phyloP scores from a whole-genome alignment of 2,797 vertebrate genomes.

The Melanotaenia boesemani region DNA sequence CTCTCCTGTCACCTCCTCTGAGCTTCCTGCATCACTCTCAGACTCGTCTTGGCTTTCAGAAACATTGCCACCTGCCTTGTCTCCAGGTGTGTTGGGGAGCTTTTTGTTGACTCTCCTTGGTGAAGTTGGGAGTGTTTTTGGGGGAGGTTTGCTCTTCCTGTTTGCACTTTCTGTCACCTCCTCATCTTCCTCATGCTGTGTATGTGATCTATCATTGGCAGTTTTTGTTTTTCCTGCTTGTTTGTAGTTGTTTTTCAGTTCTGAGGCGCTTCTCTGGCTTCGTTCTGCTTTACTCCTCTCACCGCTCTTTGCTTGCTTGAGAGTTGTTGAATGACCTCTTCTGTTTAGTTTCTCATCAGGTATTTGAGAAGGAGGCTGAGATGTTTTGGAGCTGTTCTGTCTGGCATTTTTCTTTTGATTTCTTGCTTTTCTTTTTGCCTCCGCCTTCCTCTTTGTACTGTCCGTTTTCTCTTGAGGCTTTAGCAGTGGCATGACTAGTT shows the following conservation, averaged over 20 bases:
- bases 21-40: conserved; percentile 67
- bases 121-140: conserved; percentile 17
- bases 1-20: conserved; percentile 59
- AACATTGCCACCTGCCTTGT: conserved; percentile 41
- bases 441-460: conserved; percentile 49
- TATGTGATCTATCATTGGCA: conserved; percentile 28
- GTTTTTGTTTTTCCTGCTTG: conserved; percentile 38
- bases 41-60: conserved; percentile 49
- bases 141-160: conserved; percentile 35
- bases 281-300: conserved; percentile 26
- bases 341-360: conserved; percentile 31
- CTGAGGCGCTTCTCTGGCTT: conserved; percentile 28
- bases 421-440: conserved; percentile 44
- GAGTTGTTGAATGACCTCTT: conserved; percentile 14
- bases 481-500: conserved; percentile 67
- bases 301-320: conserved; percentile 34
- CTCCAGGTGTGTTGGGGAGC: conserved; percentile 30
- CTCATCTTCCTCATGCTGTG: conserved; percentile 18
- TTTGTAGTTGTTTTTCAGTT: conserved; percentile 32
- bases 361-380: conserved; percentile 15
- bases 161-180: conserved; percentile 19
- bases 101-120: conserved; percentile 40
- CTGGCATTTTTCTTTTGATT: conserved; percentile 47
- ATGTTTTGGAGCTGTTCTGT: conserved; percentile 33
- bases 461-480: conserved; percentile 59